phyloP scores from a whole-genome alignment of 1,140 invertebrate species.

The Pararge aegeria region DNA sequence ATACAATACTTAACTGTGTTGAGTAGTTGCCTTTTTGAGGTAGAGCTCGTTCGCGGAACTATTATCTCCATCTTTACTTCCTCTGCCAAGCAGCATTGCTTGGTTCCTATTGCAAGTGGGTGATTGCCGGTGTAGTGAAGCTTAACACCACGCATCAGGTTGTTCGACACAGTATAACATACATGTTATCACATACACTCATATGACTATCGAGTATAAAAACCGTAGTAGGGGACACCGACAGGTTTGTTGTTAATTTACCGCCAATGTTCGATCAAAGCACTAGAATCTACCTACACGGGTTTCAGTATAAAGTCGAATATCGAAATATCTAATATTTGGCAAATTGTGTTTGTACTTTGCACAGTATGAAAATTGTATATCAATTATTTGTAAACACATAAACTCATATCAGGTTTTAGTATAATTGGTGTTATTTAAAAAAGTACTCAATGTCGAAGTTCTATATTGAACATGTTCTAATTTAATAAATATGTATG shows the following conservation, averaged over 20 bases:
- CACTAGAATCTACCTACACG: slow-evolving; percentile 7
- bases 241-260: slow-evolving; percentile 29
- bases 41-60: no score
- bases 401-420: slow-evolving; percentile 3
- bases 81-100: no score
- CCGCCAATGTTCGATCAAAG: slow-evolving; percentile 30
- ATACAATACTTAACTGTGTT: no score
- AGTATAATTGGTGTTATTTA: slow-evolving; percentile 5
- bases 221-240: slow-evolving; percentile 15
- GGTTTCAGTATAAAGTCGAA: slow-evolving; percentile 14
- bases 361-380: slow-evolving; percentile 9
- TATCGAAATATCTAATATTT: slow-evolving; percentile 11
- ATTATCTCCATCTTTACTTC: no score
- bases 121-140: no score
- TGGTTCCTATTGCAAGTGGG: no score
- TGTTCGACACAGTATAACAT: no score
- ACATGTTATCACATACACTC: no score
- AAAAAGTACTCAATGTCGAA: background rate
- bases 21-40: no score
- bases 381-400: background rate
- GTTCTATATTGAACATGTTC: no score
- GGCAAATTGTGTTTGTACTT: slow-evolving; percentile 10
- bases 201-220: background rate
- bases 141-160: no score
- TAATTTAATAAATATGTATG: no score